Percentiles rank a stretch among this genome's conserved stretches.
Conservation (phyloP, 2,797 vertebrate species). For the Girardinus metallicus region DNA sequence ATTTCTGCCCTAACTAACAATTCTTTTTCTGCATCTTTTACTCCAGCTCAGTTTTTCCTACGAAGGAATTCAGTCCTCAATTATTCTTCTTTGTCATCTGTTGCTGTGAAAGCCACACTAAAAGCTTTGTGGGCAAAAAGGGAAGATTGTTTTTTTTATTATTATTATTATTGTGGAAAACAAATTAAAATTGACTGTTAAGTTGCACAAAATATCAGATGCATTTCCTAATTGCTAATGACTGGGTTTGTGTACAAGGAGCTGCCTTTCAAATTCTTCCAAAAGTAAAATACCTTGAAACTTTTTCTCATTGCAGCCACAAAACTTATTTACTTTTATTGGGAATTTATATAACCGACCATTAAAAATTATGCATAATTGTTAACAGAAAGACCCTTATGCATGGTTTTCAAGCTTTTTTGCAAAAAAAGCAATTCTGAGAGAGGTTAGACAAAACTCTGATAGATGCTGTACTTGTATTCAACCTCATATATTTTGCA, state of each 20-base stretch:
- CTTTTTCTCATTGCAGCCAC: neutral
- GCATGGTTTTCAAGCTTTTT: neutral
- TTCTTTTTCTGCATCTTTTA: conserved; percentile 15
- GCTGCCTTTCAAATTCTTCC: neutral
- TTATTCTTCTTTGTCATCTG: conserved; percentile 57
- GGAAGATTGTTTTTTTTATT: conserved; percentile 10
- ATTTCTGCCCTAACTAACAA: conserved; percentile 20
- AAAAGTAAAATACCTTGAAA: neutral
- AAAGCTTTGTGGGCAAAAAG: conserved; percentile 46
- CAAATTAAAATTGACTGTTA: conserved; percentile 62
- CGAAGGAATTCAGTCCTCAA: conserved; percentile 64
- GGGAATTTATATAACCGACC: neutral
- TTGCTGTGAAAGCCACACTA: conserved; percentile 63
- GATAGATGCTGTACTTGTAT: neutral
- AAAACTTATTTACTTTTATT: neutral
- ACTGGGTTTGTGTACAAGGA: neutral
- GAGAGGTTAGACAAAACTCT: neutral
- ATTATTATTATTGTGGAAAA: conserved; percentile 44
- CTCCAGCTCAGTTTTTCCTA: conserved; percentile 33
- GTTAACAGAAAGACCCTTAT: neutral
- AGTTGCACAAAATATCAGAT: conserved; percentile 39
- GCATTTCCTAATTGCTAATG: conserved; percentile 10
- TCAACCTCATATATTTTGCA: neutral
- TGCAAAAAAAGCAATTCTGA: neutral
- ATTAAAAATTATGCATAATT: neutral